Conservation (phyloP, 2,113 vertebrate genomes). For the Glareola pratincola region DNA sequence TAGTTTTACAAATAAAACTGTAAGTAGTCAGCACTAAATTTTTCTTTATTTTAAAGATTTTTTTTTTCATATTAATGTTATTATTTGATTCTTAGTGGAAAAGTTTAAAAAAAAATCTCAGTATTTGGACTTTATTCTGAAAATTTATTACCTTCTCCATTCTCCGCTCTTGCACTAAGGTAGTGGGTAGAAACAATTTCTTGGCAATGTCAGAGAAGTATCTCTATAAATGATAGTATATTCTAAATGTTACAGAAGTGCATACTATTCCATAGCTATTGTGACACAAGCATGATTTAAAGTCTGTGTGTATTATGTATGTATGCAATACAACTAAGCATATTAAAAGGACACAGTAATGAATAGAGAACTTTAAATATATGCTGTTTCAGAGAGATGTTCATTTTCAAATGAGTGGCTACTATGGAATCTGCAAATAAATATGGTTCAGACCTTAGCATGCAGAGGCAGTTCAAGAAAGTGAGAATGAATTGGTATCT, state of each 20-base stretch:
- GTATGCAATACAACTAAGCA: not conserved
- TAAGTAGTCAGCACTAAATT: not conserved
- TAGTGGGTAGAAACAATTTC: not conserved
- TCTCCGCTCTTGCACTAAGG: not conserved
- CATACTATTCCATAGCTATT: not conserved
- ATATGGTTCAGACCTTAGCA: not conserved
- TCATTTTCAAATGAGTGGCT: not conserved
- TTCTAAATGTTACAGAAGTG: not conserved
- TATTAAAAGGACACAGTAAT: not conserved
- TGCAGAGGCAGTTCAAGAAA: not conserved
- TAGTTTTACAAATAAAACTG: not conserved
- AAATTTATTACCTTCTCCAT: not conserved
- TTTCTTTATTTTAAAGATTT: not conserved
- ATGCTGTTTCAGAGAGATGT: not conserved
- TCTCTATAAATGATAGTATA: not conserved
- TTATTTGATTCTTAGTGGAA: not conserved
- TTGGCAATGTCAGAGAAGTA: not conserved
- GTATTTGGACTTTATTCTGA: not conserved
- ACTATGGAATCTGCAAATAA: not conserved
- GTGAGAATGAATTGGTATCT: not conserved
- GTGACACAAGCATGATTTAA: not conserved
- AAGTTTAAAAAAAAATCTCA: not conserved
- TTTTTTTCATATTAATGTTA: not conserved
- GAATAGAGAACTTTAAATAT: not conserved
- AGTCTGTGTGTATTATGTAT: not conserved